Conservation (phyloP, 1,140 invertebrate genomes). For the Halictus rubicundus region DNA sequence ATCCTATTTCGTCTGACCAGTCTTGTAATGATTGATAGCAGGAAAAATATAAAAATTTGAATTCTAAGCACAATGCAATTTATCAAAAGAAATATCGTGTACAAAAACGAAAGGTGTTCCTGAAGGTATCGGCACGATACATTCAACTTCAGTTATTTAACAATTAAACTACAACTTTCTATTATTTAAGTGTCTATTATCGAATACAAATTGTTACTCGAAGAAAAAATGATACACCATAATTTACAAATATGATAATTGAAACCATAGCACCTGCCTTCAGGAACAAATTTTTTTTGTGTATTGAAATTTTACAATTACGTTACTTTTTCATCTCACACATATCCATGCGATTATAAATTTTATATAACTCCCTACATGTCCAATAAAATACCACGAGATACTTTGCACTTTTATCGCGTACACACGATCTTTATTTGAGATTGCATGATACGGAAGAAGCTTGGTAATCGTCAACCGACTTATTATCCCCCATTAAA, state of each 20-base stretch:
- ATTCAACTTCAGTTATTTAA: not conserved
- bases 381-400: constrained; percentile 9
- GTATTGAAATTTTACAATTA: constrained; percentile 16
- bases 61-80: constrained; percentile 30
- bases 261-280: constrained; percentile 13
- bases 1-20: constrained; percentile 31
- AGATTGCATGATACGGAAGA: not conserved
- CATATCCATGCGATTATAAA: constrained; percentile 1
- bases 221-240: constrained; percentile 10
- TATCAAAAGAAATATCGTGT: constrained; percentile 23
- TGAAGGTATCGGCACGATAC: not conserved
- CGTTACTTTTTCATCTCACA: not conserved
- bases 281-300: constrained; percentile 28
- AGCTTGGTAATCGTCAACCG: constrained; percentile 19
- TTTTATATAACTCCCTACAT: constrained; percentile 14
- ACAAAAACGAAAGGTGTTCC: constrained; percentile 25
- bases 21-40: constrained; percentile 37
- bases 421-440: not conserved
- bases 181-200: constrained; percentile 10
- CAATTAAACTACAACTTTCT: constrained; percentile 4
- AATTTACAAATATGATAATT: constrained; percentile 17
- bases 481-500: constrained; percentile 6
- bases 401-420: not conserved
- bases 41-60: constrained; percentile 22
- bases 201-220: constrained; percentile 2